Evolutionary conservation across 2,888 invertebrate species (phyloP), one percentile per base, ranked within the genome.

Genomic region (Tanytarsus gracilentus): DNA sequence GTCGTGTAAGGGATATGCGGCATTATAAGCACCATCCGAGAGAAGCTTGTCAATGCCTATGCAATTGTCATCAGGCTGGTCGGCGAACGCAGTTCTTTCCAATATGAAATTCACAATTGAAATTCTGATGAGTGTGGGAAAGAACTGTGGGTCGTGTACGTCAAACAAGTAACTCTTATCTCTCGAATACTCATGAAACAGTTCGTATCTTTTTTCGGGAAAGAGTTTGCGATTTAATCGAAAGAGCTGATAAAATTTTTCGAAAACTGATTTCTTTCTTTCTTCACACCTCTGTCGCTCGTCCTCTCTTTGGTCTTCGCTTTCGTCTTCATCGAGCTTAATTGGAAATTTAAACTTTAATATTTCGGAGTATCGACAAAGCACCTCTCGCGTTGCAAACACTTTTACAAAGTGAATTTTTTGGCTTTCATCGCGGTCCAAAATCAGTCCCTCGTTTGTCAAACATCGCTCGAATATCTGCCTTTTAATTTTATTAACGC

Each of bases 301-400:
- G 5, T 44, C 11, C 9, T 53, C 44, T 18, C 44, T 16, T 3
- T 51, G 30, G 18, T 40, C 39, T 5, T 61, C 61, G 18, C 5
- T 16, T 21, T 51, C 51, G 27, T 33, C 23, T 18, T 61, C 67
- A 69, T 84, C 84, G 76, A 79, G 76, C 73, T 82, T 86, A 71
- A 88, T 83, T 44, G 88, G 88, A 79, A 88, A 78, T 68, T 85
- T 79, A 30, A 88, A 76, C 71, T 87, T 86, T 66, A 88, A 77
- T 63, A 87, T 81, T 72, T 88, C 88, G 30, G 84, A 82, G 70
- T 87, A 88, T 64, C 85, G 77, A 62, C 81, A 78, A 18, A 87
- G 71, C 1, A 88, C 83, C 65, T 85, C 83, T 67, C 75, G 74
- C 0, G 88, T 84, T 0, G 85, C 86, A 69, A 86, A 84, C 27